Evolutionary conservation across 2,113 vertebrate genomes (phyloP), one percentile per base, ranked within the genome.

Genomic region (Gnathonemus echidnorhynchus): DNA sequence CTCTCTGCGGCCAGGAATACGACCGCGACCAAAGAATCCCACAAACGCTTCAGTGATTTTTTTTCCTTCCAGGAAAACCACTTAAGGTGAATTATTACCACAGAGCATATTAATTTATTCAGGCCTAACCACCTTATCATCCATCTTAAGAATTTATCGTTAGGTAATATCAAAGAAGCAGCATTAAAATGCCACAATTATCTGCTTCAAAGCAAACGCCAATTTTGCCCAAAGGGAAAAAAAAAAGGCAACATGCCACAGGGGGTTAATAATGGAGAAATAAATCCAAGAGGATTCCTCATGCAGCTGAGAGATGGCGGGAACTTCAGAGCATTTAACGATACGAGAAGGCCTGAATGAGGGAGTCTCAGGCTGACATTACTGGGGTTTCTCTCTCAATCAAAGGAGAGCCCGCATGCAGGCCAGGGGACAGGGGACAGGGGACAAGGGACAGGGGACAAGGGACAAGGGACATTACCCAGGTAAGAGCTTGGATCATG

Each of bases 71-170:
- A 56, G 42, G 50, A 87, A 87, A 87, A 46, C 56, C 48, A 49
- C 89, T 85, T 56, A 86, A 88, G 89, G 53, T 2, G 77, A 90
- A 90, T 89, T 93, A 89, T 90, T 91, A 53, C n/a, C 27, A 56
- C 46, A 87, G 86, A 10, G 53, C 90, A 90, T 90, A 52, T 87
- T 90, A 45, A 87, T 88, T 49, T 90, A 77, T 58, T 91, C 88
- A 56, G 13, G 5, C 49, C 58, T 89, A 66, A 88, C 88, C 90
- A 91, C 77, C 50, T 92, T 92, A 92, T 93, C 90, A 31, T 46
- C 24, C n/a, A 70, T 87, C 48, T 77, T 88, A 11, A 89, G 88
- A 92, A 93, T 91, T 92, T 46, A 93, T 93, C 90, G 91, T 87
- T 77, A 88, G 24, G 88, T 89, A 84, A 92, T 91, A 92, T 94